These are phyloP conservation scores for Sclerurus mexicanus DNA, from an alignment of 2,113 vertebrate genomes.

Conservation along the genomic window DNA sequence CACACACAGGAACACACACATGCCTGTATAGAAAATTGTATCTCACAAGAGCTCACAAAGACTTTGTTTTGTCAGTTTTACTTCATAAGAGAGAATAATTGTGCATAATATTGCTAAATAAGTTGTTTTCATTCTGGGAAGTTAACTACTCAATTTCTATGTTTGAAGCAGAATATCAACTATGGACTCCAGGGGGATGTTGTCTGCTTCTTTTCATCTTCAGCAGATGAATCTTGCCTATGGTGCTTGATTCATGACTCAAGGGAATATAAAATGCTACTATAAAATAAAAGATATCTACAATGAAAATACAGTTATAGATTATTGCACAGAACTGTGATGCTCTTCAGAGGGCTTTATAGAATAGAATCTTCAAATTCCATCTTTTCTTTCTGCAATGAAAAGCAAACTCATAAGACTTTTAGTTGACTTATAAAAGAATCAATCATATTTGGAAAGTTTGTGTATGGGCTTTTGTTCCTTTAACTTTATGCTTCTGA, in stretches of 20 bases:
- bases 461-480: not conserved
- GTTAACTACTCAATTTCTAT: slow-evolving; percentile 30
- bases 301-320: slow-evolving; percentile 58
- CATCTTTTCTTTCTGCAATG: slow-evolving; percentile 27
- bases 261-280: slow-evolving; percentile 45
- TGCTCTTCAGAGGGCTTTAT: slow-evolving; percentile 49
- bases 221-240: slow-evolving; percentile 51
- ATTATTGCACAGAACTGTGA: slow-evolving; percentile 38
- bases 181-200: slow-evolving; percentile 27
- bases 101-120: slow-evolving; percentile 35
- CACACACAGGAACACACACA: not conserved
- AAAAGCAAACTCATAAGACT: slow-evolving; percentile 55
- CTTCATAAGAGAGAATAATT: slow-evolving; percentile 31
- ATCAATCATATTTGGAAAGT: slow-evolving; percentile 58
- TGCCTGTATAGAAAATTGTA: accelerated
- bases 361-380: slow-evolving; percentile 52
- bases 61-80: not conserved
- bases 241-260: slow-evolving; percentile 57
- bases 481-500: slow-evolving; percentile 5
- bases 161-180: slow-evolving; percentile 45
- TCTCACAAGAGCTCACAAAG: not conserved
- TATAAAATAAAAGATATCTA: slow-evolving; percentile 64
- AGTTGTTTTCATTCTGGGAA: slow-evolving; percentile 34
- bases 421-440: slow-evolving; percentile 32
- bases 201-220: slow-evolving; percentile 64